Evolutionary conservation across 23 tunicate species (phyloP), one percentile per base, ranked within the genome.

Genomic region (Oikopleura albicans): DNA sequence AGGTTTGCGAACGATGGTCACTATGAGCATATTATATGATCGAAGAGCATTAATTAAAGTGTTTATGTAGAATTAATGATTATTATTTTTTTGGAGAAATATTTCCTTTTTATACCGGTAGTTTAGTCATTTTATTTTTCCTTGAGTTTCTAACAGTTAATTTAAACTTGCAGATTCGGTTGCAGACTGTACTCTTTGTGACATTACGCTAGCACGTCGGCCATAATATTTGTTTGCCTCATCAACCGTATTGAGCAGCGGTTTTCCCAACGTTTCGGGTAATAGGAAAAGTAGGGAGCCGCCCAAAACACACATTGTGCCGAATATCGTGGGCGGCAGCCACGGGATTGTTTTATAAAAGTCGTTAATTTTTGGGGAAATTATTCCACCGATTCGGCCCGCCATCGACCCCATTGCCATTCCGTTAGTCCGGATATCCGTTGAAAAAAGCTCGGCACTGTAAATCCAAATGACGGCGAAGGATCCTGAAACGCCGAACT

Each of bases 341-440:
- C 79, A 71, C 4, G 79, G 79, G 36, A 71, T 71, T 22, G 36
- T 12, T 16, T 2, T 37, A 27, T 37, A 16, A 29, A 49, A 49
- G 63, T 49, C 12, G 63, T 8, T 49, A 49, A 49, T 49, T 49
- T 49, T 49, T 49, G 63, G 22, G 12, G 63, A n/a, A n/a, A n/a
- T n/a, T n/a, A 71, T 71, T 71, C 79, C 79, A 34, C 79, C 79
- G 27, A 71, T 71, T 71, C 79, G 27, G 4, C 79, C 79, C 4
- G 79, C 79, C 79, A 71, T 71, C 37, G 79, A 71, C 2, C 79
- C 79, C 4, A 71, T 34, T 2, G 34, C 79, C 2, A 71, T 2
- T 16, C 34, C 79, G 31, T 31, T 71, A 2, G 79, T 31, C 37
- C 79, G 27, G 79, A 71, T 37, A 29, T 12, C 79, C 28, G 79